Evolutionary conservation across 2,113 vertebrate species (phyloP).

Genomic region (Paramormyrops kingsleyae): DNA sequence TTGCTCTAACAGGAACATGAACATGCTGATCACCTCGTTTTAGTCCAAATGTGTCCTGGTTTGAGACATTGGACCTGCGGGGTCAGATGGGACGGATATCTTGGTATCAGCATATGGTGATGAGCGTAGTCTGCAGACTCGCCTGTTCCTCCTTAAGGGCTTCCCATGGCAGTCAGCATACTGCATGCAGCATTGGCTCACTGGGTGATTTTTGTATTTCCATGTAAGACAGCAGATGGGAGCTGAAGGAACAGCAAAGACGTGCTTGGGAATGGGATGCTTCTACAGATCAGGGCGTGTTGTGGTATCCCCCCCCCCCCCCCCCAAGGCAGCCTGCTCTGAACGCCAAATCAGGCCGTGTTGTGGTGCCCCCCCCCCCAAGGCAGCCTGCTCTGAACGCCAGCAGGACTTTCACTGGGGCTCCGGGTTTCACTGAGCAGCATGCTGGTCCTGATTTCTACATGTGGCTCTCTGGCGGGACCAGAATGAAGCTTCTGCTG

Average conservation of each 20-base stretch:
- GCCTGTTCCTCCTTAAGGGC: background rate
- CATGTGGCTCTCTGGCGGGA: background rate
- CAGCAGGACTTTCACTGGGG: background rate
- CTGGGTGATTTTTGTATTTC: background rate
- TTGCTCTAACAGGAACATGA: background rate
- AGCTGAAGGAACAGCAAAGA: background rate
- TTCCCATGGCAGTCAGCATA: background rate
- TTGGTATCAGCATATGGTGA: background rate
- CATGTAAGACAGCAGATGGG: background rate
- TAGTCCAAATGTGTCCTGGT: background rate
- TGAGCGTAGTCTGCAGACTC: background rate
- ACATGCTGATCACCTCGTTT: background rate
- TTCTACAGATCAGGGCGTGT: background rate
- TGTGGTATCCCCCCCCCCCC: background rate
- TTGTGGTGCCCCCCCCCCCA: background rate
- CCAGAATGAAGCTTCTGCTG: background rate
- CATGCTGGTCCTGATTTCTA: background rate
- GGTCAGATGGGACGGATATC: background rate
- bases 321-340: too few species aligned
- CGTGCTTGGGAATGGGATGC: background rate
- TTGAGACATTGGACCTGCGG: background rate
- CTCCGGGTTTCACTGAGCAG: background rate
- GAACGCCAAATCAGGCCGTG: too few species aligned
- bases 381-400: background rate
- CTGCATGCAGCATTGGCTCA: background rate